A percentile compares a stretch with the other conserved stretches of the same genome.
These are phyloP conservation scores for Turritopsis dohrnii DNA, from an alignment of 30 jellyfish, hydroid and myxozoan genomes.

Conservation along the genomic window DNA sequence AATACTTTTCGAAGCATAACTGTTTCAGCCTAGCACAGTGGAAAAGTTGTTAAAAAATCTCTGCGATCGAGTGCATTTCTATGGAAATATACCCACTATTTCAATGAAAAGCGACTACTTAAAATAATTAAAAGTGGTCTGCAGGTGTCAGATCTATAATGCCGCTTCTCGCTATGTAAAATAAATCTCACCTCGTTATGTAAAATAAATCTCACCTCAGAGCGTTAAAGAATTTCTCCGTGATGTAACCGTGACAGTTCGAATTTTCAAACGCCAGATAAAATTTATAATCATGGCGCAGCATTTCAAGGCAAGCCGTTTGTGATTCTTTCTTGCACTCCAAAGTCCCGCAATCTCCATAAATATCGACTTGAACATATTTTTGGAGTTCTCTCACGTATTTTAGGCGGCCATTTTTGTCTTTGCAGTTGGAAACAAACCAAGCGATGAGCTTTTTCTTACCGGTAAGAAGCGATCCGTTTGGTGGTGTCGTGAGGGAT, in stretches of 20 bases:
- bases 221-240: constrained; percentile 21
- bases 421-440: constrained; percentile 16
- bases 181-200: not conserved
- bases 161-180: no score
- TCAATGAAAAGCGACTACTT: no score
- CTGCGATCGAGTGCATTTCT: no score
- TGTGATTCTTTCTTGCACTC: not conserved
- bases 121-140: no score
- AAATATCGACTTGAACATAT: constrained; percentile 18
- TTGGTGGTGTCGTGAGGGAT: not conserved
- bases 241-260: not conserved
- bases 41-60: no score
- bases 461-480: not conserved
- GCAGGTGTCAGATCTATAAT: no score
- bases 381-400: constrained; percentile 11
- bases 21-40: no score
- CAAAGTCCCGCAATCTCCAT: constrained; percentile 16
- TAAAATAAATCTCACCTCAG: not conserved
- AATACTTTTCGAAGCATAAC: no score
- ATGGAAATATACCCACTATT: no score
- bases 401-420: not conserved
- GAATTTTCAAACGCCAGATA: constrained; percentile 32
- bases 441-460: not conserved
- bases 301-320: not conserved
- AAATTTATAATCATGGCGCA: not conserved